phyloP scores from a whole-genome alignment of 1,140 invertebrate species.

The Aplysia californica region DNA sequence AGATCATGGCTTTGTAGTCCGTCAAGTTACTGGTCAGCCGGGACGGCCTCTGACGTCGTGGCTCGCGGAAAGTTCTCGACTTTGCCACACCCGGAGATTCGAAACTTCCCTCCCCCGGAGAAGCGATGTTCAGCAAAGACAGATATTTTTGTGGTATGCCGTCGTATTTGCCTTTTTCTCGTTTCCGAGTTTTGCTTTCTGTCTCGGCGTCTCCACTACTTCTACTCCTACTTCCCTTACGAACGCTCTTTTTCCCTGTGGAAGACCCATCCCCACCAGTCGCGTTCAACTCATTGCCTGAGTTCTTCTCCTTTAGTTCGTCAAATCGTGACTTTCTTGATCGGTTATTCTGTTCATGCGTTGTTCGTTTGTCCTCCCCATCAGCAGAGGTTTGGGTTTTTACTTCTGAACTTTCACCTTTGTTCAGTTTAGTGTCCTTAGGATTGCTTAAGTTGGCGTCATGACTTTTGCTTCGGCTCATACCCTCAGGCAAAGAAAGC shows the following conservation, averaged over 20 bases:
- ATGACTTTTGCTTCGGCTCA: constrained; percentile 3
- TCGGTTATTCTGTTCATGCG: not conserved
- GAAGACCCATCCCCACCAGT: not conserved
- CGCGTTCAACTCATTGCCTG: not conserved
- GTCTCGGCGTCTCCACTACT: constrained; percentile 6
- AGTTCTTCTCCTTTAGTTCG: not conserved
- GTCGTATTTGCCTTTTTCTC: constrained; percentile 9
- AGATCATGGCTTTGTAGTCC: constrained; percentile 33
- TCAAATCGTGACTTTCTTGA: constrained; percentile 6
- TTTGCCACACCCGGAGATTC: constrained; percentile 10
- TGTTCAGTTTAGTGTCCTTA: too few species aligned
- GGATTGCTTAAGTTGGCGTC: not conserved
- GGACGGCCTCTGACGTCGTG: constrained; percentile 22
- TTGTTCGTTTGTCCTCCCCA: too few species aligned
- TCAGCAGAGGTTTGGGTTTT: too few species aligned
- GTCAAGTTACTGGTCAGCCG: constrained; percentile 27
- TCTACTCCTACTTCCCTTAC: constrained; percentile 12
- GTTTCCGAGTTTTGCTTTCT: not conserved
- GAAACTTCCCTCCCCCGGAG: constrained; percentile 13
- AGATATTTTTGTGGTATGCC: constrained; percentile 29
- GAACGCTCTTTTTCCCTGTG: not conserved
- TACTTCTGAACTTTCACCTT: too few species aligned
- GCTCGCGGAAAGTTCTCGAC: constrained; percentile 3
- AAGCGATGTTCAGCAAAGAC: constrained; percentile 16
- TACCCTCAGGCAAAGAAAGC: too few species aligned